Conservation (phyloP, 1,140 invertebrate species). For the Pseudomyrmex flavicornis region DNA sequence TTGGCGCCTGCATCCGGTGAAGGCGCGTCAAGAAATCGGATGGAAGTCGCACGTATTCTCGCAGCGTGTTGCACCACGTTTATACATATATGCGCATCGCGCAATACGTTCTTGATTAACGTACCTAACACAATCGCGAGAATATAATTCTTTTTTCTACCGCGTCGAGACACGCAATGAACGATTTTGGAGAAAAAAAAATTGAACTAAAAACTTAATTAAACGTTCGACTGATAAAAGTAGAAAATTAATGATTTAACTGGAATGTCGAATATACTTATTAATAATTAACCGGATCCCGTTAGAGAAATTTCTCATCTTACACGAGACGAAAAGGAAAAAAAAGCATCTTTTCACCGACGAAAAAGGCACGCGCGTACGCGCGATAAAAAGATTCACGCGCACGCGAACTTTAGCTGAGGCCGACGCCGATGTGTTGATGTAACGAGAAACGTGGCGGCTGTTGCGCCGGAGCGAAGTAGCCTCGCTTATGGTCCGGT, state of each 20-base stretch:
- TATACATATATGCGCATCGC: not conserved
- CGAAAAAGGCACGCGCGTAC: not conserved
- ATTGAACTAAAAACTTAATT: not conserved
- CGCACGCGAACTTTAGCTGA: constrained; percentile 59
- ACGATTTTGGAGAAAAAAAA: not conserved
- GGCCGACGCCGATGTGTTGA: constrained; percentile 82
- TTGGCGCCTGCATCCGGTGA: constrained; percentile 58
- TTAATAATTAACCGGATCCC: no score
- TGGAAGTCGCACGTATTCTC: constrained; percentile 5
- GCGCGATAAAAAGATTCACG: constrained; percentile 49
- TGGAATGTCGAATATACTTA: no score
- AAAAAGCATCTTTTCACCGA: not conserved
- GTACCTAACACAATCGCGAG: constrained; percentile 51
- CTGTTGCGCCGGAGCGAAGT: constrained; percentile 81
- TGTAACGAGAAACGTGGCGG: constrained; percentile 83
- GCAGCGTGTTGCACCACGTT: constrained; percentile 22
- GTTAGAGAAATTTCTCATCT: not conserved
- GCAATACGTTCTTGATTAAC: constrained; percentile 47
- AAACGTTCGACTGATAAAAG: not conserved
- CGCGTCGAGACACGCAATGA: not conserved
- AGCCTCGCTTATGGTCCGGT: constrained; percentile 84
- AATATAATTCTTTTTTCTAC: constrained; percentile 39
- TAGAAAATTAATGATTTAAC: not conserved
- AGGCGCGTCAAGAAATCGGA: constrained; percentile 50
- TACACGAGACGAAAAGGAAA: not conserved